Evolutionary conservation across 2,113 vertebrate genomes (phyloP).

Genomic region (Balaeniceps rex): DNA sequence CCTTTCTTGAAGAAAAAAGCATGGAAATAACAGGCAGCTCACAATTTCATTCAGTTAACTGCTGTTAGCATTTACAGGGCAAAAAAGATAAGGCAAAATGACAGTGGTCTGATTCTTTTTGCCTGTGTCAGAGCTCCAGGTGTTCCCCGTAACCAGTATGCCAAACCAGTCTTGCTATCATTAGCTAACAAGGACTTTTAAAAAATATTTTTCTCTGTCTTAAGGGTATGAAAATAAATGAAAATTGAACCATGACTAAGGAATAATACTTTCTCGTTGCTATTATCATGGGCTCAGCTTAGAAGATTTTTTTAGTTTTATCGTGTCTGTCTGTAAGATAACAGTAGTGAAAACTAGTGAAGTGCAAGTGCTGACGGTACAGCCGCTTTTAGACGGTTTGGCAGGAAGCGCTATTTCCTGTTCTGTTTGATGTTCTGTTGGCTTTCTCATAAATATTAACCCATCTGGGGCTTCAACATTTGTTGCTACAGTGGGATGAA

Average conservation of each 20-base stretch:
- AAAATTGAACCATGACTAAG: background rate
- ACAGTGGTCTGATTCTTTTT: background rate
- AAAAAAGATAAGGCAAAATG: background rate
- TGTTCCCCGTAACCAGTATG: background rate
- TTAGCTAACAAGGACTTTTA: background rate
- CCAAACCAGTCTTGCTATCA: background rate
- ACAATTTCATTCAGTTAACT: background rate
- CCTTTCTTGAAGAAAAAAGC: background rate
- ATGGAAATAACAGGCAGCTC: background rate
- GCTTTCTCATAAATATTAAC: constrained; percentile 20
- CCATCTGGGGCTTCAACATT: background rate
- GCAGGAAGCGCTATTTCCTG: constrained; percentile 36
- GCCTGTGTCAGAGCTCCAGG: background rate
- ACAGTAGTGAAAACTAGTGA: background rate
- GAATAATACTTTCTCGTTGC: background rate
- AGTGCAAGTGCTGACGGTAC: background rate
- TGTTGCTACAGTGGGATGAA: background rate
- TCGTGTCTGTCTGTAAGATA: background rate
- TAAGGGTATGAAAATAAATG: background rate
- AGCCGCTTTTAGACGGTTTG: background rate
- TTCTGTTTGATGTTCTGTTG: background rate
- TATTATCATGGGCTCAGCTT: background rate
- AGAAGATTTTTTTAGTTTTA: background rate
- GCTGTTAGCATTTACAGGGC: background rate
- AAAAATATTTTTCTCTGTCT: background rate